Percentiles rank a stretch among this genome's conserved stretches.
Evolutionary conservation across 2,113 vertebrate genomes (phyloP).

Genomic region (Catharus minimus): DNA sequence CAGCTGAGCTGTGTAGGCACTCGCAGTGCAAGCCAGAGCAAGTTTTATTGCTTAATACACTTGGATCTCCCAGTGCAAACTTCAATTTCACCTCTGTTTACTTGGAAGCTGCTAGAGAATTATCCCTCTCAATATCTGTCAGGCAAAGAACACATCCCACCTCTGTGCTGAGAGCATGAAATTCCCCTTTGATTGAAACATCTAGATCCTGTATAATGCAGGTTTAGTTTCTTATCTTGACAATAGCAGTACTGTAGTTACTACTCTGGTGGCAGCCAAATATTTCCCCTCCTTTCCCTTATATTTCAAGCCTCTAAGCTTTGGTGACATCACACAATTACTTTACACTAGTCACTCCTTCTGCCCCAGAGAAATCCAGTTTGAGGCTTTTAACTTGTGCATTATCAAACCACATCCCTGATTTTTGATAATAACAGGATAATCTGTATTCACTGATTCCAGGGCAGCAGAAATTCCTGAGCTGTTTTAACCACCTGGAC

Average conservation of each 20-base stretch:
- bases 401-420: not conserved
- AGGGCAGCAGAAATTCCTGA: not conserved
- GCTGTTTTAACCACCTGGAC: not conserved
- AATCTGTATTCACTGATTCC: not conserved
- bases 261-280: not conserved
- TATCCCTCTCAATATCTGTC: not conserved
- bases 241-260: not conserved
- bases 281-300: not conserved
- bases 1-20: not conserved
- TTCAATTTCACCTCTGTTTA: not conserved
- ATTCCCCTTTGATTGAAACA: not conserved
- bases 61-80: not conserved
- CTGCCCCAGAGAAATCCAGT: not conserved
- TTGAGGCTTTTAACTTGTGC: not conserved
- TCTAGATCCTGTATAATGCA: not conserved
- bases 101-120: not conserved
- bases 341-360: not conserved
- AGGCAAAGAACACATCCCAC: not conserved
- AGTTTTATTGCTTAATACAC: not conserved
- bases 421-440: not conserved
- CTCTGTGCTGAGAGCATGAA: not conserved
- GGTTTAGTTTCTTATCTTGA: not conserved
- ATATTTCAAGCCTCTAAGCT: not conserved
- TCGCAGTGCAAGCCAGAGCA: not conserved
- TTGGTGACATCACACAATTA: not conserved